Evolutionary conservation across 2,113 vertebrate genomes (phyloP).

Genomic region (human (Homo sapiens)): GRCh38 chr2:158239001-158239500

Average conservation of each 20-base stretch:
- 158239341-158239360: background rate
- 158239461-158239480: background rate
- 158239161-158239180: background rate
- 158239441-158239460: background rate
- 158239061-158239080: slow-evolving; percentile 37
- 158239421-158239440: background rate
- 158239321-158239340: slow-evolving; percentile 29
- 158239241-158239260: slow-evolving; percentile 39
- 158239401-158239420: background rate
- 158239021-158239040: background rate
- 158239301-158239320: too few relatives aligned
- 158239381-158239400: background rate
- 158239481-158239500: background rate
- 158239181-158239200: slow-evolving; percentile 22
- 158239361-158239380: background rate
- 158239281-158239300: background rate
- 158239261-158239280: background rate
- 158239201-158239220: slow-evolving; percentile 24
- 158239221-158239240: slow-evolving; percentile 16
- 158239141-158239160: slow-evolving; percentile 42
- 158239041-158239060: background rate
- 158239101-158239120: background rate
- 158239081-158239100: background rate
- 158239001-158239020: background rate
- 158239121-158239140: slow-evolving; percentile 1